These are phyloP conservation scores for Halyomorpha halys DNA, from an alignment of 1,140 invertebrate genomes.

Conservation along the genomic window DNA sequence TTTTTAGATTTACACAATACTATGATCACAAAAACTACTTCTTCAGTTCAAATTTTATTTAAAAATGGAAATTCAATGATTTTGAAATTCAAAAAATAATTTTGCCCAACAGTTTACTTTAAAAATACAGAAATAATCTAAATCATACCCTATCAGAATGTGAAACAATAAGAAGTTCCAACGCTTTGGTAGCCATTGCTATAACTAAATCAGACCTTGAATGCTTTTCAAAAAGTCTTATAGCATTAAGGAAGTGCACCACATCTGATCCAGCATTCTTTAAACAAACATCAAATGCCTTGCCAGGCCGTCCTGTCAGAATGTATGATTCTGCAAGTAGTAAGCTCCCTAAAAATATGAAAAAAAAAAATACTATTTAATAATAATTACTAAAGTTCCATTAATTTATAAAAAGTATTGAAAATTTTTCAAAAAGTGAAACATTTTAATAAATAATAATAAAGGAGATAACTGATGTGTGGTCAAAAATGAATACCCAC, in stretches of 20 bases:
- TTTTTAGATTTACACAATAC: no score
- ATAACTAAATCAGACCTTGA: slow-evolving; percentile 22
- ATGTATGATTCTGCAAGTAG: slow-evolving; percentile 25
- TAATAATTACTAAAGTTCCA: no score
- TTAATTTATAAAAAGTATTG: no score
- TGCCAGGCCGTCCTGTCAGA: slow-evolving; percentile 25
- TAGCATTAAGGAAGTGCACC: slow-evolving; percentile 16
- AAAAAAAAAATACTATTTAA: slow-evolving; percentile 3
- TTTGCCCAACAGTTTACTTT: no score
- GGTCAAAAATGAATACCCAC: no score
- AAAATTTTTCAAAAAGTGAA: no score
- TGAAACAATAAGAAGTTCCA: slow-evolving; percentile 33
- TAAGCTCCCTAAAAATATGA: slow-evolving; percentile 21
- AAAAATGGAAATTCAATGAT: no score
- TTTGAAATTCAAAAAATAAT: no score
- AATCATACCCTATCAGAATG: slow-evolving; percentile 47
- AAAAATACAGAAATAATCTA: neutral
- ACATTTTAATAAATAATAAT: no score
- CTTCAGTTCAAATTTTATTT: no score
- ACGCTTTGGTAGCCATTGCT: slow-evolving; percentile 13
- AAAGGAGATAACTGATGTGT: no score
- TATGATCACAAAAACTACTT: no score
- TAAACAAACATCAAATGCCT: slow-evolving; percentile 26
- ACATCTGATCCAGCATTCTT: neutral
- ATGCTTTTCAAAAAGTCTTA: slow-evolving; percentile 23